Conservation (phyloP, 2,113 vertebrate genomes). For the Oreochromis aureus region DNA sequence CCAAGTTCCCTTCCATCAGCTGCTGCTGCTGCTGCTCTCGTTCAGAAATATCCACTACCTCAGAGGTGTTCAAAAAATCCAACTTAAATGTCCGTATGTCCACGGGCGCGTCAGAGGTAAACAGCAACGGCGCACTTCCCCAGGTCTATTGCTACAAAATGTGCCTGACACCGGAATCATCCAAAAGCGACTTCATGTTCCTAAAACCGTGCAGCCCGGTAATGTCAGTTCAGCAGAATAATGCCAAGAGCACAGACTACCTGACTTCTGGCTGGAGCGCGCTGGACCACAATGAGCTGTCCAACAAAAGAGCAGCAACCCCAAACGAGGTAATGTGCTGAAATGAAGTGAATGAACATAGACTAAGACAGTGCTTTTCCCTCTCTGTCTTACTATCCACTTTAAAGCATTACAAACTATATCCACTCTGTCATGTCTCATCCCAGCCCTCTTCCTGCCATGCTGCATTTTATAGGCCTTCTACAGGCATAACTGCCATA, state of each 20-base stretch:
- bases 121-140: constrained; percentile 40
- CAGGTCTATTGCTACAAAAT: constrained; percentile 86
- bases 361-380: not conserved
- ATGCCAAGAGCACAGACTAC: constrained; percentile 69
- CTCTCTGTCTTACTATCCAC: not conserved
- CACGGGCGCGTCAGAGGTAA: constrained; percentile 44
- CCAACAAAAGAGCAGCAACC: constrained; percentile 52
- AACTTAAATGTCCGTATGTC: constrained; percentile 69
- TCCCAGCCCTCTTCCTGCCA: not conserved
- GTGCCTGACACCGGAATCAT: constrained; percentile 81
- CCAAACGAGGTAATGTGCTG: constrained; percentile 66
- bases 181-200: constrained; percentile 88
- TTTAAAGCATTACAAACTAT: not conserved
- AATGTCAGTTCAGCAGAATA: constrained; percentile 65
- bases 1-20: constrained; percentile 41
- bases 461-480: not conserved
- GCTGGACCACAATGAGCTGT: constrained; percentile 36
- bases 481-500: not conserved
- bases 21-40: constrained; percentile 64
- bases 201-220: constrained; percentile 80
- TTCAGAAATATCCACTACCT: constrained; percentile 35
- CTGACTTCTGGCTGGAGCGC: constrained; percentile 67
- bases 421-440: not conserved
- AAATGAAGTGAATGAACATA: not conserved
- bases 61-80: constrained; percentile 75